Evolutionary conservation across 2,797 vertebrate genomes (phyloP).

Genomic region (Pelodytes ibericus): DNA sequence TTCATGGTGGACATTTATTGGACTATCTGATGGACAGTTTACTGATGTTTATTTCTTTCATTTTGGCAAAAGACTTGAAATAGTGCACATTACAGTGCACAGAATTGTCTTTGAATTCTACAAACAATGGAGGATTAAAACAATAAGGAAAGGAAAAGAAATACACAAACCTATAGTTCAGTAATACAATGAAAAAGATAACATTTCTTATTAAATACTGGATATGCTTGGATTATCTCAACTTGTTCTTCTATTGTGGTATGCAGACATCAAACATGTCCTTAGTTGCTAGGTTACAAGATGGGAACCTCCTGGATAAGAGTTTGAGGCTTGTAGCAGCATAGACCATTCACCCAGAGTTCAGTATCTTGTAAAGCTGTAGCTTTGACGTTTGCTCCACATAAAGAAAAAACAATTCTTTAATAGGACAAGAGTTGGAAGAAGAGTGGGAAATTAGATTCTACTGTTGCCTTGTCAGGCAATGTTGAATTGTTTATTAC

Average conservation of each 20-base stretch:
- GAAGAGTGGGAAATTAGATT: background rate
- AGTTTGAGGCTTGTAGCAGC: background rate
- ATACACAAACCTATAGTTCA: no score
- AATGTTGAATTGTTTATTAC: background rate
- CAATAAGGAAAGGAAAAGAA: no score
- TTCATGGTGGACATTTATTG: no score
- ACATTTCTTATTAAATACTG: background rate
- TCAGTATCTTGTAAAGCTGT: background rate
- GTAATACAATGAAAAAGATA: background rate
- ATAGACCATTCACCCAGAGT: background rate
- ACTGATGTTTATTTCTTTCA: no score
- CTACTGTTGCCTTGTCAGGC: background rate
- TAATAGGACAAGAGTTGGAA: background rate
- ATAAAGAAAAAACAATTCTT: background rate
- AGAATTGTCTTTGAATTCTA: no score
- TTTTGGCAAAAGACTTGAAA: no score
- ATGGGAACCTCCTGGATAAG: background rate
- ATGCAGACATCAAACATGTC: background rate
- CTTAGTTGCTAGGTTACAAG: background rate
- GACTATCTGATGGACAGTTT: no score
- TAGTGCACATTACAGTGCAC: no score
- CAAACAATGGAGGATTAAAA: no score
- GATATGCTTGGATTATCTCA: background rate
- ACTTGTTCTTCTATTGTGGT: background rate
- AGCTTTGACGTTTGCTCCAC: background rate